phyloP scores from a whole-genome alignment of 1,140 invertebrate species.

The Brachionus paranguensis region DNA sequence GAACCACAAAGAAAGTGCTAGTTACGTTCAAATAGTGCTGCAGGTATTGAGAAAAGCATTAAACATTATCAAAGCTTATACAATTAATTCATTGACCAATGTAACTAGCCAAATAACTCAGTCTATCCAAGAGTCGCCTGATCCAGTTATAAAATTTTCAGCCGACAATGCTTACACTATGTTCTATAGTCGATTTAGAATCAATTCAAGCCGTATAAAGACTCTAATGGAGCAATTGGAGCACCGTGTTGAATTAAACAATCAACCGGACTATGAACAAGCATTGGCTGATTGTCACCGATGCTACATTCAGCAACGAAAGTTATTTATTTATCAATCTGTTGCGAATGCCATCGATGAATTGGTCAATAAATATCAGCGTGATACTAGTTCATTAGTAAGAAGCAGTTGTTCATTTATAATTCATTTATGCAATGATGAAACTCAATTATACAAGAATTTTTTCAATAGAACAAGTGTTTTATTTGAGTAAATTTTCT shows the following conservation, averaged over 20 bases:
- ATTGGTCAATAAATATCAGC: constrained; percentile 64
- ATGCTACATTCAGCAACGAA: constrained; percentile 72
- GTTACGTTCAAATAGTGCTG: constrained; percentile 61
- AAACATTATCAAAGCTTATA: constrained; percentile 69
- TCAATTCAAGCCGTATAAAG: constrained; percentile 73
- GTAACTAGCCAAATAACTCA: constrained; percentile 26
- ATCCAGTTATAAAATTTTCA: constrained; percentile 38
- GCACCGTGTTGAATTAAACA: constrained; percentile 55
- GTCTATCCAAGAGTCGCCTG: constrained; percentile 20
- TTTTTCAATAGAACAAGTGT: constrained; percentile 69
- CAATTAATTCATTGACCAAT: constrained; percentile 65
- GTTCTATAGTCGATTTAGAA: constrained; percentile 88
- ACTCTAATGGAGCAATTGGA: constrained; percentile 75
- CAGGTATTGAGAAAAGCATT: constrained; percentile 73
- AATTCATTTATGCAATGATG: constrained; percentile 83
- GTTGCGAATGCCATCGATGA: constrained; percentile 64
- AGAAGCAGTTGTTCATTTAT: constrained; percentile 79
- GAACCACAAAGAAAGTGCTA: constrained; percentile 57
- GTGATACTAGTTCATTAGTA: constrained; percentile 80
- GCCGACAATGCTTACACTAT: constrained; percentile 74
- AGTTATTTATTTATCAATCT: constrained; percentile 63
- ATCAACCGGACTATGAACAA: constrained; percentile 60
- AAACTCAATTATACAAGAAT: constrained; percentile 77
- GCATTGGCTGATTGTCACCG: constrained; percentile 75
- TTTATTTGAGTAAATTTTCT: constrained; percentile 61